A percentile compares a stretch with the other conserved stretches of the same genome.
phyloP scores from a whole-genome alignment of 2,888 invertebrate genomes.

The Thecocarcelia acutangulata region DNA sequence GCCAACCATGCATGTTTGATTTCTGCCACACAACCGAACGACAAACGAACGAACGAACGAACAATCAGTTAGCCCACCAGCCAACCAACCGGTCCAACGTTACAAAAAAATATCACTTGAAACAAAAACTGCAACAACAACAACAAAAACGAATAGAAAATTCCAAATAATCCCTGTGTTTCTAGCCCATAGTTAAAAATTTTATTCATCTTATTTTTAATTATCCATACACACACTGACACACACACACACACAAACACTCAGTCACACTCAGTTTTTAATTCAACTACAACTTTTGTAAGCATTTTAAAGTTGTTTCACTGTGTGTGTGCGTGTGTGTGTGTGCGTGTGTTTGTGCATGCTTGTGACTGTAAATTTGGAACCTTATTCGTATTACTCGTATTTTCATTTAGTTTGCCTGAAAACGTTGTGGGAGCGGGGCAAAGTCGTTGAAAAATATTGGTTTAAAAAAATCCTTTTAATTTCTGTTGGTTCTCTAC shows the following conservation, averaged over 20 bases:
- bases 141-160: conserved; percentile 57
- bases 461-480: conserved; percentile 42
- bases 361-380: conserved; percentile 12
- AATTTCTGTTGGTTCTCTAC: conserved; percentile 52
- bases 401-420: conserved; percentile 8
- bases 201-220: conserved; percentile 69
- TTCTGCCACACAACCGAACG: conserved; percentile 47
- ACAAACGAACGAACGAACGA: too few relatives aligned
- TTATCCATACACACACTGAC: conserved; percentile 59
- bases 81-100: conserved; percentile 44
- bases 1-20: conserved; percentile 48
- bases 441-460: conserved; percentile 58
- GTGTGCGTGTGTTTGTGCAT: conserved; percentile 16
- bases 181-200: conserved; percentile 67
- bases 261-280: conserved; percentile 32
- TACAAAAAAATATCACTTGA: conserved; percentile 21
- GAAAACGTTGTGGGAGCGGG: conserved; percentile 17
- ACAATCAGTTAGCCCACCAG: too few relatives aligned
- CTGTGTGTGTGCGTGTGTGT: background rate
- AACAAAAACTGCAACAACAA: conserved; percentile 1
- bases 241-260: conserved; percentile 40
- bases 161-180: conserved; percentile 65
- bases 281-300: conserved; percentile 38
- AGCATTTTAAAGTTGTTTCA: background rate
- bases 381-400: conserved; percentile 2